Percentiles rank a stretch among this genome's conserved stretches.
Conservation (phyloP, 1,140 invertebrate genomes). For the Atta colombica region DNA sequence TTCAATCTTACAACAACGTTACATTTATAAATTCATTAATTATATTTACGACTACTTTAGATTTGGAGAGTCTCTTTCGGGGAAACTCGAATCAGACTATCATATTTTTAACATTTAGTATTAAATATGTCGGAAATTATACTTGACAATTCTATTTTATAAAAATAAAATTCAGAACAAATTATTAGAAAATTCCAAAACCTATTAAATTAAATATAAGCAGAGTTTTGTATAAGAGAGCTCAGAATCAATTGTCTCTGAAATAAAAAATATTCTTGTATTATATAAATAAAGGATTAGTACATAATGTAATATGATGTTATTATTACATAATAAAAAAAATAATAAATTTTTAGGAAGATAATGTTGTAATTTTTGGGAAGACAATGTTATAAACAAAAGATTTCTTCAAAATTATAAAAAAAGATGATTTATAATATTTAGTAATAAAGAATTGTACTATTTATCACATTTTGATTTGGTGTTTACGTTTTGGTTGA, state of each 20-base stretch:
- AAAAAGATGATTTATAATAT: background rate
- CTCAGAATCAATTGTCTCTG: no score
- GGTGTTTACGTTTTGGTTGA: background rate
- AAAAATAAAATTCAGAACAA: background rate
- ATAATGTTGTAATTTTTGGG: no score
- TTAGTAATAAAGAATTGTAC: background rate
- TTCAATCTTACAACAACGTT: background rate
- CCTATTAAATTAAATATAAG: no score
- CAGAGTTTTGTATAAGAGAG: no score
- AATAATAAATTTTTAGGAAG: background rate
- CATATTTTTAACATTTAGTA: background rate
- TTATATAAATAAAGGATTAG: background rate
- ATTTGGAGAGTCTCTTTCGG: background rate
- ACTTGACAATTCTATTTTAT: background rate
- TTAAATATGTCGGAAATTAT: background rate
- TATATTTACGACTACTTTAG: background rate
- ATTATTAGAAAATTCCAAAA: no score
- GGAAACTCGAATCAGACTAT: background rate
- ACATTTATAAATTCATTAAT: background rate
- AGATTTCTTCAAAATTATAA: background rate
- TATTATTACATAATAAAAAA: background rate
- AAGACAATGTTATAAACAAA: background rate
- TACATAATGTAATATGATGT: background rate
- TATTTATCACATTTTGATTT: background rate
- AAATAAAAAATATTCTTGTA: no score